These are phyloP conservation scores for Aphidius colemani DNA, from an alignment of 2,888 invertebrate species.

Conservation along the genomic window DNA sequence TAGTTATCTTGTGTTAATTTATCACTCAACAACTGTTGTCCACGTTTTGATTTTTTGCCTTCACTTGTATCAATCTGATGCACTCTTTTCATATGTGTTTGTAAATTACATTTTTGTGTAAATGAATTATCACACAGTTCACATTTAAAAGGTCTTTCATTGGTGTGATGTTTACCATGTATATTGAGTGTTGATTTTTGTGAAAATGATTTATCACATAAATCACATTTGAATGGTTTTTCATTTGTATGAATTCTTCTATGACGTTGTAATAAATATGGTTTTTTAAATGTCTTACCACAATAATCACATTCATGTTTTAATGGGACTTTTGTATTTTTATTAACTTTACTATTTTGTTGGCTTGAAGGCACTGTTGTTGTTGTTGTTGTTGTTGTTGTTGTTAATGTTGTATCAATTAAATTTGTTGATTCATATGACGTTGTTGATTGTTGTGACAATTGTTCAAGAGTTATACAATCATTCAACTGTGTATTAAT, in stretches of 20 bases:
- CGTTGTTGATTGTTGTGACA: conserved; percentile 10
- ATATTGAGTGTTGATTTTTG: conserved; percentile 67
- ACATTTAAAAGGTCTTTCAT: conserved; percentile 65
- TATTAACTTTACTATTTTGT: neutral
- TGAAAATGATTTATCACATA: conserved; percentile 67
- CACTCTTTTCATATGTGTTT: conserved; percentile 65
- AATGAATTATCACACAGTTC: conserved; percentile 66
- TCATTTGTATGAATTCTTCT: conserved; percentile 66
- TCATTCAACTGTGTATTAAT: conserved; percentile 29
- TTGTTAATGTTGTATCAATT: too few species aligned
- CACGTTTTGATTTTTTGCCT: conserved; percentile 40
- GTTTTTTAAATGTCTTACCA: conserved; percentile 63
- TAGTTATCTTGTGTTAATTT: conserved; percentile 37
- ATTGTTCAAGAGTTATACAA: conserved; percentile 32
- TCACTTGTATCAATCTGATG: conserved; percentile 46
- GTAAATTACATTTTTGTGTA: conserved; percentile 66
- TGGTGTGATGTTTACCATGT: conserved; percentile 67
- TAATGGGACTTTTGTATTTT: conserved; percentile 20
- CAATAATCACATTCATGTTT: conserved; percentile 59
- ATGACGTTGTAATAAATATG: conserved; percentile 64
- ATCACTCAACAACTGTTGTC: conserved; percentile 38
- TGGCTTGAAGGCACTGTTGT: neutral
- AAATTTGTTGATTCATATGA: too few species aligned
- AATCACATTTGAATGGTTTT: conserved; percentile 64
- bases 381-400: neutral